Evolutionary conservation across 2,888 invertebrate genomes (phyloP).

Genomic region (Aphodius granarius): DNA sequence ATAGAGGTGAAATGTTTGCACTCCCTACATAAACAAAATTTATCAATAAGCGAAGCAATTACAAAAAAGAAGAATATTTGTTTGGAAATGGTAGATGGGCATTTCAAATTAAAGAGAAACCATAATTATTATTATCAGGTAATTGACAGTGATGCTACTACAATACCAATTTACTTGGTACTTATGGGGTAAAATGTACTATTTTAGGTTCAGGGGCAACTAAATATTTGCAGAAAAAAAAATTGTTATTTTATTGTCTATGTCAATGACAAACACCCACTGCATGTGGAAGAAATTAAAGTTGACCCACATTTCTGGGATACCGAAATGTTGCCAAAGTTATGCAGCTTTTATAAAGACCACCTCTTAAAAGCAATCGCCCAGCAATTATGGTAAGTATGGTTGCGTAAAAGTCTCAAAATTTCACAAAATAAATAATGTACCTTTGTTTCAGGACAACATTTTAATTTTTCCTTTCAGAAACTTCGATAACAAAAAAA

Average conservation of each 20-base stretch:
- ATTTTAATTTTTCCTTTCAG: too few species aligned
- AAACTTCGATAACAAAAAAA: too few species aligned
- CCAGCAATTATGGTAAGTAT: not conserved
- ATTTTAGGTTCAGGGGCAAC: slow-evolving; percentile 17
- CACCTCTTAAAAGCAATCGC: not conserved
- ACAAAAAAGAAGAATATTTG: not conserved
- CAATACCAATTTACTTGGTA: not conserved
- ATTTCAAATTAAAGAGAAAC: not conserved
- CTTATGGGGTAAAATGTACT: not conserved
- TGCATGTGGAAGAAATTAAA: slow-evolving; percentile 3
- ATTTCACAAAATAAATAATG: too few species aligned
- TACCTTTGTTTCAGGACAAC: too few species aligned
- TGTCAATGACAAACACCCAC: not conserved
- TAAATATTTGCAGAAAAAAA: slow-evolving; percentile 13
- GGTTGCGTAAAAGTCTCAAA: too few species aligned
- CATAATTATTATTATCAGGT: slow-evolving; percentile 21
- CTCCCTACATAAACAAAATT: slow-evolving; percentile 1
- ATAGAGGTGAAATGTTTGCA: slow-evolving; percentile 21
- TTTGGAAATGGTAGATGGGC: slow-evolving; percentile 3
- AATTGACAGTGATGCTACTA: not conserved
- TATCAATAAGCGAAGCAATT: slow-evolving; percentile 2
- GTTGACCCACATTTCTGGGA: slow-evolving; percentile 1
- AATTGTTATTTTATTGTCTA: slow-evolving; percentile 19
- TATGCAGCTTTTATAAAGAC: slow-evolving; percentile 1
- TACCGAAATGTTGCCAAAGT: slow-evolving; percentile 3